phyloP scores from a whole-genome alignment of 1,140 invertebrate species.

The Zaprionus ornatus region DNA sequence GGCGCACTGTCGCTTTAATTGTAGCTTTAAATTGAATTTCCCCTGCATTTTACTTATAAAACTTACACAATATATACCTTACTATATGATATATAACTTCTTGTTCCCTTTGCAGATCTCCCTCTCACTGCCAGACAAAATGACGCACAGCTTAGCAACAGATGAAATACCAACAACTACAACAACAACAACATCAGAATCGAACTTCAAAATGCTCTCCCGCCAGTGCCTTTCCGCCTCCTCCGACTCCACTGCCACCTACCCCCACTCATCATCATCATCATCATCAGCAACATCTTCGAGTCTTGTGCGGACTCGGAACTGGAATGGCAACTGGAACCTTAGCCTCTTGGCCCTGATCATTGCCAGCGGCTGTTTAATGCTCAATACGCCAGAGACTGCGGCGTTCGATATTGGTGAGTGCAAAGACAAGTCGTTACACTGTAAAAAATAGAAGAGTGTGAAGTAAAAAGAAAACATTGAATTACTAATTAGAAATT shows the following conservation, averaged over 20 bases:
- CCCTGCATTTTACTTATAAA: neutral
- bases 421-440: conserved; percentile 32
- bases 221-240: conserved; percentile 81
- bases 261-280: conserved; percentile 34
- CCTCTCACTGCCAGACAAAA: conserved; percentile 56
- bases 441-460: neutral
- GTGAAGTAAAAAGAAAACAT: neutral
- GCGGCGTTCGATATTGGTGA: conserved; percentile 80
- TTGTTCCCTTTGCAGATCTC: conserved; percentile 55
- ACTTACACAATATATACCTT: neutral
- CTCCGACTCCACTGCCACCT: conserved; percentile 18
- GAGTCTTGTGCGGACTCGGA: conserved; percentile 22
- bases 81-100: neutral
- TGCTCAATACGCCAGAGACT: conserved; percentile 65
- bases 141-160: conserved; percentile 46
- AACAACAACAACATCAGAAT: conserved; percentile 11
- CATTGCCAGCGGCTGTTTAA: conserved; percentile 63
- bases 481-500: neutral
- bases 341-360: conserved; percentile 64
- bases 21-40: neutral
- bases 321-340: conserved; percentile 54
- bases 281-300: conserved; percentile 23
- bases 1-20: neutral
- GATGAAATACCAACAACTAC: conserved; percentile 11
- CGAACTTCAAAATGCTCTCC: conserved; percentile 67